A percentile compares a stretch with the other conserved stretches of the same genome.
Evolutionary conservation across 1,140 invertebrate genomes (phyloP).

Genomic region (Calephelis virginiensis): DNA sequence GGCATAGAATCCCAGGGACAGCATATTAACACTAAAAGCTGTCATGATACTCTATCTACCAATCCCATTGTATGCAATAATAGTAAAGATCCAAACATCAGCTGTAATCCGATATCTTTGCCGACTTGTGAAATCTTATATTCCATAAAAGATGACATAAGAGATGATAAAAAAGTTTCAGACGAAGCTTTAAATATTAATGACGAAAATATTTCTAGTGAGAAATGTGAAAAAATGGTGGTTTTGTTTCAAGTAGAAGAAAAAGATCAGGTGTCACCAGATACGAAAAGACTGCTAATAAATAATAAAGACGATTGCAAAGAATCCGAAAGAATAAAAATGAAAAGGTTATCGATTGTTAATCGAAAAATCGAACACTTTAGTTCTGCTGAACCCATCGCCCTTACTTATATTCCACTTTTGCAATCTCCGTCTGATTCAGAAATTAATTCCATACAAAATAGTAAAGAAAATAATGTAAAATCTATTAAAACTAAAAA

Average conservation of each 20-base stretch:
- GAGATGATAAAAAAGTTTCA: background rate
- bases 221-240: slow-evolving; percentile 37
- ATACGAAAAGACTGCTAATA: background rate
- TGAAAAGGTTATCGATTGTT: slow-evolving; percentile 49
- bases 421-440: background rate
- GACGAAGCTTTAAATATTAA: background rate
- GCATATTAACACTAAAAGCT: no score
- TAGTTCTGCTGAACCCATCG: slow-evolving; percentile 42
- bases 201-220: slow-evolving; percentile 16
- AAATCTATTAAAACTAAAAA: background rate
- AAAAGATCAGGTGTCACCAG: slow-evolving; percentile 25
- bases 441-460: slow-evolving; percentile 12
- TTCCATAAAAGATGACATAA: background rate
- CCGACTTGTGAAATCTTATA: background rate
- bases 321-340: slow-evolving; percentile 41
- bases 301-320: slow-evolving; percentile 24
- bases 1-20: no score
- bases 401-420: slow-evolving; percentile 45
- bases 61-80: no score
- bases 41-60: no score
- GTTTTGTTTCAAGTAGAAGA: slow-evolving; percentile 40
- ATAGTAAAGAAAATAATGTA: background rate
- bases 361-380: slow-evolving; percentile 44
- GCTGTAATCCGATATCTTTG: no score
- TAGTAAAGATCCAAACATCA: no score